A percentile compares a stretch with the other conserved stretches of the same genome.
phyloP scores from a whole-genome alignment of 2,113 vertebrate genomes.

The Uria lomvia region DNA sequence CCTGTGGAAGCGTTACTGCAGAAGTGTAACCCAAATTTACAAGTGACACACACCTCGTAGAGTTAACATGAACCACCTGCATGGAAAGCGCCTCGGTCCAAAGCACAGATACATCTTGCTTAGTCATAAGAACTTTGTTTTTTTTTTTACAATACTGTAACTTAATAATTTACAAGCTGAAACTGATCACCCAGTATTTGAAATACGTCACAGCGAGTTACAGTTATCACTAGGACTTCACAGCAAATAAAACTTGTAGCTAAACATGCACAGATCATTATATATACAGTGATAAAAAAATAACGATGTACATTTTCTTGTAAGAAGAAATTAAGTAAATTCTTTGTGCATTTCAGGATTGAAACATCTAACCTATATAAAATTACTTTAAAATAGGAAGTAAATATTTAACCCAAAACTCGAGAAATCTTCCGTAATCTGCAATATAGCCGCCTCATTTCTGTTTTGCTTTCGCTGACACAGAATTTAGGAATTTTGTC shows the following conservation, averaged over 20 bases:
- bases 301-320: slow-evolving; percentile 57
- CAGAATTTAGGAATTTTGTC: slow-evolving; percentile 28
- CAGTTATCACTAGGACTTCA: slow-evolving; percentile 44
- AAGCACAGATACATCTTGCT: slow-evolving; percentile 42
- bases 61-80: neutral
- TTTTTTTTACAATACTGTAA: slow-evolving; percentile 29
- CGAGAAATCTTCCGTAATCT: slow-evolving; percentile 39
- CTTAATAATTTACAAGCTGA: slow-evolving; percentile 31
- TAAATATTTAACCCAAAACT: slow-evolving; percentile 53
- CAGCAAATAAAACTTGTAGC: slow-evolving; percentile 41
- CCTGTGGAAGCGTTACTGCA: neutral
- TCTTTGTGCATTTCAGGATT: slow-evolving; percentile 59
- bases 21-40: neutral
- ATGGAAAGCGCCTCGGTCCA: neutral
- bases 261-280: slow-evolving; percentile 49
- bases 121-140: slow-evolving; percentile 23
- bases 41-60: neutral
- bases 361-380: slow-evolving; percentile 60
- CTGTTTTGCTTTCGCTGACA: slow-evolving; percentile 23
- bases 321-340: slow-evolving; percentile 64
- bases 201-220: slow-evolving; percentile 53
- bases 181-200: slow-evolving; percentile 35
- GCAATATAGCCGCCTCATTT: slow-evolving; percentile 42
- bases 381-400: slow-evolving; percentile 56
- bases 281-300: slow-evolving; percentile 63